phyloP scores from a whole-genome alignment of 2,113 vertebrate species.

The Brachionichthys hirsutus region DNA sequence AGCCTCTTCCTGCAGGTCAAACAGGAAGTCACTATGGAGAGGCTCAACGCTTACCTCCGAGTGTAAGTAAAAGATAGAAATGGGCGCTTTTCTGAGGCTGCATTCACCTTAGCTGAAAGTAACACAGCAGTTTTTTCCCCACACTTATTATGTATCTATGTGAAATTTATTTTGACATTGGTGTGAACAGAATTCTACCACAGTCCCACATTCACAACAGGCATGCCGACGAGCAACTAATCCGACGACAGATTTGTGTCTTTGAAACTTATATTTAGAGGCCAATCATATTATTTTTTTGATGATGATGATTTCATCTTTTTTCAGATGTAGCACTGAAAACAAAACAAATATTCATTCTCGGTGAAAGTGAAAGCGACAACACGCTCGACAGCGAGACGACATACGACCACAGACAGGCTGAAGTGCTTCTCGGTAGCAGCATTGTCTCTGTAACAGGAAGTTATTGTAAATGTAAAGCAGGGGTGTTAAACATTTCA shows the following conservation, averaged over 20 bases:
- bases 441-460: slow-evolving; percentile 25
- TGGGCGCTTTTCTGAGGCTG: neutral
- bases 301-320: no score
- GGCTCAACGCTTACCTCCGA: slow-evolving; percentile 88
- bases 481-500: neutral
- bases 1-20: slow-evolving; percentile 85
- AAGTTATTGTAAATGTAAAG: slow-evolving; percentile 18
- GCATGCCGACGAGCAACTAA: no score
- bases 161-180: neutral
- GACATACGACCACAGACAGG: no score
- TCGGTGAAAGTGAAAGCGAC: neutral
- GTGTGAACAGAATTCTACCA: no score
- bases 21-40: slow-evolving; percentile 87
- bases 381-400: neutral
- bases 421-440: neutral
- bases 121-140: neutral
- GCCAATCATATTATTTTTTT: no score
- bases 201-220: no score
- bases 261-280: no score
- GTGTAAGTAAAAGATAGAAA: slow-evolving; percentile 79
- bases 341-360: neutral
- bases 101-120: neutral
- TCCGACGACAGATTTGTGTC: no score
- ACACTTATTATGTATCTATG: neutral
- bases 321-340: neutral